Conservation (phyloP, 2,797 vertebrate genomes). For the Mastacembelus armatus region DNA sequence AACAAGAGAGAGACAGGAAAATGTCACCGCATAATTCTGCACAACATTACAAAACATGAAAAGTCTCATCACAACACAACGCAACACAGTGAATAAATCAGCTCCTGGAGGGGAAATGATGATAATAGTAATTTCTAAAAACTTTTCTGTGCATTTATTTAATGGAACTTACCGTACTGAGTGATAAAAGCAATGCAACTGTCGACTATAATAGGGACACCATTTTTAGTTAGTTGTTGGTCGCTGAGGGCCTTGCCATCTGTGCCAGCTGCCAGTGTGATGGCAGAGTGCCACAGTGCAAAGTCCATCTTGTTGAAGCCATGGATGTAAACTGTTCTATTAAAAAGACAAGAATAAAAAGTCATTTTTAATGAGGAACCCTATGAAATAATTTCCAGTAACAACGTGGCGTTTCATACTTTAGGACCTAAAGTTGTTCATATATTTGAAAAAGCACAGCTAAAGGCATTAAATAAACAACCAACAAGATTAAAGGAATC, state of each 20-base stretch:
- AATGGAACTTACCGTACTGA: constrained; percentile 90
- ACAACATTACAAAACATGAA: constrained; percentile 31
- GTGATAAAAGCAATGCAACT: constrained; percentile 98
- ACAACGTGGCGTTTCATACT: constrained; percentile 4
- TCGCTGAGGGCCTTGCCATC: constrained; percentile 91
- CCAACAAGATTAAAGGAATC: constrained; percentile 60
- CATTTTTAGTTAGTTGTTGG: constrained; percentile 97
- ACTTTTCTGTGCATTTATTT: neutral
- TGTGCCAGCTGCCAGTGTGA: constrained; percentile 92
- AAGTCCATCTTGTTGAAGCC: constrained; percentile 93
- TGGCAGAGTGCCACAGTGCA: constrained; percentile 91
- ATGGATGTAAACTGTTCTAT: constrained; percentile 93
- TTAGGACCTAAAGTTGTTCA: constrained; percentile 13
- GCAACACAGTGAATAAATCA: constrained; percentile 43
- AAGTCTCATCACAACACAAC: constrained; percentile 20
- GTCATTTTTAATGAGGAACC: neutral
- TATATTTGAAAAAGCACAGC: constrained; percentile 29
- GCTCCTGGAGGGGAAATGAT: constrained; percentile 30
- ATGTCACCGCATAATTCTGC: constrained; percentile 14
- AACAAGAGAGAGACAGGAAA: constrained; percentile 12
- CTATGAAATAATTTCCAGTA: neutral
- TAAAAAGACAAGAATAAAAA: neutral
- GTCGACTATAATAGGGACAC: constrained; percentile 94
- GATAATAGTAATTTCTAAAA: constrained; percentile 12
- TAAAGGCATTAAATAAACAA: constrained; percentile 58